A percentile compares a stretch with the other conserved stretches of the same genome.
Conservation (phyloP, 2,797 vertebrate genomes). For the Pipistrellus kuhlii region DNA sequence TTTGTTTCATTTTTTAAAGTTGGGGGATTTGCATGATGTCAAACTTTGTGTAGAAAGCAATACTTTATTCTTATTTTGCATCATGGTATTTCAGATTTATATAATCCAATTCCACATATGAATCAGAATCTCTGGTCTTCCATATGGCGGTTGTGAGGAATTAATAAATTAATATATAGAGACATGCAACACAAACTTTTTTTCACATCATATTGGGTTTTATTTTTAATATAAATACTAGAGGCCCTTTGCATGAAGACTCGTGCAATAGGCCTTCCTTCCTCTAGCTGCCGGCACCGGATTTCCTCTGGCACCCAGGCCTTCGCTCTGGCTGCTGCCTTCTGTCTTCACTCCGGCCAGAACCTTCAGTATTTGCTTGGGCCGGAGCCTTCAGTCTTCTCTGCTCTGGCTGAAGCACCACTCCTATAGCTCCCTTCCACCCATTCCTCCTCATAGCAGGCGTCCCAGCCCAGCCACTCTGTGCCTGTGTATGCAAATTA, state of each 20-base stretch:
- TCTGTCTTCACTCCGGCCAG: too few species aligned
- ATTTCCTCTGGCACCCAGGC: too few species aligned
- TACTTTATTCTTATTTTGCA: constrained; percentile 3
- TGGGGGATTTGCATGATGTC: not conserved
- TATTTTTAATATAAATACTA: not conserved
- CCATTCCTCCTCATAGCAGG: too few species aligned
- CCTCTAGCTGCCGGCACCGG: too few species aligned
- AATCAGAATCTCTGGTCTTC: not conserved
- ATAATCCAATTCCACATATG: constrained; percentile 7
- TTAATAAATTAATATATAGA: not conserved
- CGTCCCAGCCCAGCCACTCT: accelerated
- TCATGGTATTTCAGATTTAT: constrained; percentile 37
- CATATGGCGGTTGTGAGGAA: not conserved
- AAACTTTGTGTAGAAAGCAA: constrained; percentile 28
- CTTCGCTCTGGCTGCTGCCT: too few species aligned
- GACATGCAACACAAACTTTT: not conserved
- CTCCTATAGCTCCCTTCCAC: too few species aligned
- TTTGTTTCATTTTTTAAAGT: constrained; percentile 35
- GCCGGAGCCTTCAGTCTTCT: too few species aligned
- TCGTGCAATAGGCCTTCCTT: too few species aligned
- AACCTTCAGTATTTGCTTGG: too few species aligned
- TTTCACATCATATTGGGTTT: not conserved
- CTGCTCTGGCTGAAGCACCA: too few species aligned
- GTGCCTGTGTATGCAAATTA: too few species aligned
- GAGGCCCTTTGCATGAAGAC: too few species aligned